Base-by-base conservation (phyloP, 2,888 invertebrate species). In the Phorcus lineatus region DNA sequence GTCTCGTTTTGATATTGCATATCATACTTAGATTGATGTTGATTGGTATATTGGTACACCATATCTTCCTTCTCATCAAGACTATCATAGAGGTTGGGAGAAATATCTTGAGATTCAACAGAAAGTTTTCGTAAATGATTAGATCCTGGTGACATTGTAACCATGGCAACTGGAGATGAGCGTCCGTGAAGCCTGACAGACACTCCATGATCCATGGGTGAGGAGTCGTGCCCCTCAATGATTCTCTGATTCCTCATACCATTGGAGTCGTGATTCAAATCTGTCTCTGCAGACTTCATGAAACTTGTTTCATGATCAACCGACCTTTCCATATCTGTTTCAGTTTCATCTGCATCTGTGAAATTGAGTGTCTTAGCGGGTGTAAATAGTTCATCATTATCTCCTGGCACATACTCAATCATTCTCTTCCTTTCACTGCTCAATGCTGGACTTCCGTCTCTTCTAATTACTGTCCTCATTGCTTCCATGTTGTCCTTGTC, bases 211-310 rank as follows among this genome's bases (percentile, higher is more conserved):
- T 84, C 84, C 22, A 83, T 52, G 2, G 81, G 70, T 9, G 84
- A 82, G 19, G 84, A 82, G 53, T 85, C 85, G 57, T 85, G 85
- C 40, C 85, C 85, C 77, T 85, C 85, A 74, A 85, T 85, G 36
- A 85, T 85, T 16, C 85, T 80, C 16, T 85, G 82, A 54, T 82
- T 82, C 7, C 66, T 62, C 4, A 52, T 74, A 28, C 70, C 28
- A 62, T 62, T 36, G 54, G 74, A 28, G 62, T 74, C 22, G 53
- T 78, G 28, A 66, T 75, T 17, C 78, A 77, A 1, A 77, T 77
- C 47, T 57, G 28, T 13, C 54, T 74, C 52, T 22, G 53, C 31
- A 54, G 77, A 22, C 74, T 11, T 62, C 19, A 70, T 47, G 28
- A 24, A 66, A 19, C 19, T 77, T 47, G 7, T 79, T 66, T 11